Conservation (phyloP, 2,888 invertebrate species). For the Eledona agricola region DNA sequence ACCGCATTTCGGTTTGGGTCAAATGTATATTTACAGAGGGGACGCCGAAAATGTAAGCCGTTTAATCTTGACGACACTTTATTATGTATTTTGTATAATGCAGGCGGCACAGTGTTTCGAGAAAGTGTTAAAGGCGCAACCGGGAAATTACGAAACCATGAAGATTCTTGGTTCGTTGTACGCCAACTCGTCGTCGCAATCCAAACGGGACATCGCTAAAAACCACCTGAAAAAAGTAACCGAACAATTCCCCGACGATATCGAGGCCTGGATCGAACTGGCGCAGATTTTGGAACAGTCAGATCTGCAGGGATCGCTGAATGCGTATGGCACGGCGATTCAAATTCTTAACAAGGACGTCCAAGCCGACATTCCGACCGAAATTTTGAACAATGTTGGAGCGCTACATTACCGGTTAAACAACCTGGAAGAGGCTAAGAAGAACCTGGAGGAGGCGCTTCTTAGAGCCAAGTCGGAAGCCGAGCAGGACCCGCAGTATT, state of each 20-base stretch:
- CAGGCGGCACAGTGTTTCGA: slow-evolving; percentile 98
- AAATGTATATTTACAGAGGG: slow-evolving; percentile 98
- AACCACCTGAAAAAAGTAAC: slow-evolving; percentile 94
- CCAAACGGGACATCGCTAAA: slow-evolving; percentile 91
- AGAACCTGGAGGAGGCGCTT: slow-evolving; percentile 85
- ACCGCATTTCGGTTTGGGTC: slow-evolving; percentile 97
- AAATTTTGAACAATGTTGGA: slow-evolving; percentile 97
- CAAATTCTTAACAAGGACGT: slow-evolving; percentile 92
- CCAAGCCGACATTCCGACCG: slow-evolving; percentile 94
- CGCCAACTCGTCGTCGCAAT: slow-evolving; percentile 87
- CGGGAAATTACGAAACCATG: slow-evolving; percentile 99
- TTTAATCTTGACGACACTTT: background rate
- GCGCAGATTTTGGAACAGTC: slow-evolving; percentile 98
- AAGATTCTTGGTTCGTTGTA: slow-evolving; percentile 98
- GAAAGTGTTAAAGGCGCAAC: slow-evolving; percentile 96
- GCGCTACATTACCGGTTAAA: slow-evolving; percentile 88
- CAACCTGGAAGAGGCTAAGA: slow-evolving; percentile 85
- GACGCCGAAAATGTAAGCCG: slow-evolving; percentile 90
- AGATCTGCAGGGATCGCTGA: slow-evolving; percentile 87
- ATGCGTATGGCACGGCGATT: slow-evolving; percentile 93
- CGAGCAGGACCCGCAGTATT: slow-evolving; percentile 90
- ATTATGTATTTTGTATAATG: slow-evolving; percentile 3
- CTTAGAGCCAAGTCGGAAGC: slow-evolving; percentile 83
- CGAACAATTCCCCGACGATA: slow-evolving; percentile 97
- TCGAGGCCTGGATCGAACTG: slow-evolving; percentile 99